Conservation (phyloP, 1,140 invertebrate genomes). For the Psilanteris sp. region DNA sequence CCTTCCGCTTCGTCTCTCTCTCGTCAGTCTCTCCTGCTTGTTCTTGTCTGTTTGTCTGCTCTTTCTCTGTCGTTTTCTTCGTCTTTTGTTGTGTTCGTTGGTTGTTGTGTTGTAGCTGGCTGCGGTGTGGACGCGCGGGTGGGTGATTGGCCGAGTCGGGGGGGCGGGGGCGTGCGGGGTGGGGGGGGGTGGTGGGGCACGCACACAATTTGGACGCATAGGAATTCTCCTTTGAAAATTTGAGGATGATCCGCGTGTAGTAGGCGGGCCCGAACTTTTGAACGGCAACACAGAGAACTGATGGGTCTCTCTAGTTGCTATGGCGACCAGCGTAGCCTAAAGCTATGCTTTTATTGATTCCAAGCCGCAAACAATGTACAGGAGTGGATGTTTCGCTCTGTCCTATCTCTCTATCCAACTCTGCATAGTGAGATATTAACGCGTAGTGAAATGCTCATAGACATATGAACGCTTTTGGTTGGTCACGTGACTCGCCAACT, state of each 20-base stretch:
- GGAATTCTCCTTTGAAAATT: conserved; percentile 66
- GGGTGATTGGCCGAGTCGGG: too few relatives aligned
- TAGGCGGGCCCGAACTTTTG: conserved; percentile 70
- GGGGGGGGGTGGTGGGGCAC: too few relatives aligned
- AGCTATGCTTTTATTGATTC: conserved; percentile 81
- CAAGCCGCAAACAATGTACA: conserved; percentile 80
- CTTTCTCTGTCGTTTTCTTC: too few relatives aligned
- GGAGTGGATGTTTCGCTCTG: conserved; percentile 79
- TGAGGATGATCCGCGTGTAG: conserved; percentile 68
- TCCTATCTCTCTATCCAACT: conserved; percentile 75
- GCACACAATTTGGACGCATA: conserved; percentile 57
- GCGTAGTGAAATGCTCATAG: conserved; percentile 72
- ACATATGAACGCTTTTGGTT: conserved; percentile 63
- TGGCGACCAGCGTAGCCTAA: conserved; percentile 79
- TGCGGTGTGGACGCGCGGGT: too few relatives aligned
- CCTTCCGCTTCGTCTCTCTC: too few relatives aligned
- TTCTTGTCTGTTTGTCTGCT: too few relatives aligned
- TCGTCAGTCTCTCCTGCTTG: too few relatives aligned
- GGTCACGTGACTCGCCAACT: conserved; percentile 70
- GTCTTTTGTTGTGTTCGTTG: too few relatives aligned
- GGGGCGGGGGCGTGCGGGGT: too few relatives aligned
- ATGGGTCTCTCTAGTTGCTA: conserved; percentile 77
- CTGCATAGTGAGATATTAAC: conserved; percentile 76
- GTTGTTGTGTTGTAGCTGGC: too few relatives aligned
- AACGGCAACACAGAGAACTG: conserved; percentile 69